phyloP scores from a whole-genome alignment of 1,140 invertebrate species.

The Oncopeltus fasciatus region DNA sequence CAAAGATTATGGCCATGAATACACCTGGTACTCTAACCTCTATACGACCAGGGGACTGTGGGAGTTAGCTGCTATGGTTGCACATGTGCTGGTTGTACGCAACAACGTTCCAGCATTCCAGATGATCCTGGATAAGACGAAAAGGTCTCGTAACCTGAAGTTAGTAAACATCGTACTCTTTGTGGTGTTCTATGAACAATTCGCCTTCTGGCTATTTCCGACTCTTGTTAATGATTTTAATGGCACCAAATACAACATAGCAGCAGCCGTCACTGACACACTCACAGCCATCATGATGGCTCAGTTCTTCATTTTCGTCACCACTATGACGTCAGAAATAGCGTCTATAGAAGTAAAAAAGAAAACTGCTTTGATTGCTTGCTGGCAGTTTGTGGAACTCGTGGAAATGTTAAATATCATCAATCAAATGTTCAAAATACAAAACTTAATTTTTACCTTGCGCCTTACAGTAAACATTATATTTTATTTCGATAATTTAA shows the following conservation, averaged over 20 bases:
- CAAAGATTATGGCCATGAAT: too few relatives aligned
- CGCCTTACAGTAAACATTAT: too few relatives aligned
- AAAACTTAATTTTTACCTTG: not conserved
- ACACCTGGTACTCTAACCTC: not conserved
- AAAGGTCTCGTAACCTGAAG: too few relatives aligned
- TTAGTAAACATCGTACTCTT: too few relatives aligned
- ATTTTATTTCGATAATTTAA: too few relatives aligned
- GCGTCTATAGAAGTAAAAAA: not conserved
- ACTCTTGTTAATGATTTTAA: not conserved
- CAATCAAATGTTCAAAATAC: not conserved
- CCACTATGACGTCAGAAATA: not conserved
- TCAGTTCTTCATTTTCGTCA: not conserved
- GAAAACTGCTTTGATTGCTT: not conserved
- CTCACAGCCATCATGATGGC: not conserved
- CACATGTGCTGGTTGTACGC: not conserved
- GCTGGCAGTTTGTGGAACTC: not conserved
- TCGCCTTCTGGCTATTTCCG: not conserved
- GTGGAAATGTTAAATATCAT: not conserved
- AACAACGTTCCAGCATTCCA: too few relatives aligned
- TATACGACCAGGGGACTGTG: not conserved
- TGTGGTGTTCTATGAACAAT: too few relatives aligned
- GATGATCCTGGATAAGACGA: too few relatives aligned
- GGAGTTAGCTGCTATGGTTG: not conserved
- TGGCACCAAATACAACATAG: not conserved
- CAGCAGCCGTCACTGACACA: not conserved